Base-by-base conservation (phyloP, 2,888 invertebrate species). In the Aleiodes leptofemur region DNA sequence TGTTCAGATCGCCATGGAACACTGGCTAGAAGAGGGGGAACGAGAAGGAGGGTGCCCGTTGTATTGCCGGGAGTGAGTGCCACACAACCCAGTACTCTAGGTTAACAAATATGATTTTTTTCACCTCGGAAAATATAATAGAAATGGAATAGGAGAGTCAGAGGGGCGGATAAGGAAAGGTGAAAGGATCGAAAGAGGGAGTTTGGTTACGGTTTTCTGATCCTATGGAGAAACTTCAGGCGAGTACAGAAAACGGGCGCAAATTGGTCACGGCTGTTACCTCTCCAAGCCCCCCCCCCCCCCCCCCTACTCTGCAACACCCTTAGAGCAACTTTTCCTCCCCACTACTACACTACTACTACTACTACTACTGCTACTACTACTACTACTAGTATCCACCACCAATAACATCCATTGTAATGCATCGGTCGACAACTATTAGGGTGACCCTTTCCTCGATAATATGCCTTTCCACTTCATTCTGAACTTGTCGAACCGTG, bases 211-310 rank as follows among this genome's bases (percentile, higher is more conserved):
- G 74, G 50, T 69, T 74, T 74, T 69, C 57, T 74, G 66, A 64
- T 64, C 69, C 70, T 9, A 34, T 57, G 71, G 77, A 71, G 76
- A 77, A 80, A 73, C 74, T 73, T 68, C 68, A 80, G 80, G 80
- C 79, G 81, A 82, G 81, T 82, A 81, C 80, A 80, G 81, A 83
- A 43, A 82, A 84, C 84, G 85, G 86, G 87, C 87, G 86, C 87
- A 88, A 88, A 88, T 88, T 88, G 88, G 87, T 87, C 86, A 87
- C 86, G 87, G 87, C 83, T 87, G 87, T 88, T 87, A 86, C 84
- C 51, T 73, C 48, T 64, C 66, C 64, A 57, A 43, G 68, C 72
- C 55, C 70, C 55, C 69, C 69, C 64, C 59, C 23, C 55, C 14
- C 72, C 55, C 70, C 55, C 69, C 69, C 64, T 66, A 34, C 55